Evolutionary conservation across 2,888 invertebrate species (phyloP), one percentile per base, ranked within the genome.

Genomic region (Gibbula magus): DNA sequence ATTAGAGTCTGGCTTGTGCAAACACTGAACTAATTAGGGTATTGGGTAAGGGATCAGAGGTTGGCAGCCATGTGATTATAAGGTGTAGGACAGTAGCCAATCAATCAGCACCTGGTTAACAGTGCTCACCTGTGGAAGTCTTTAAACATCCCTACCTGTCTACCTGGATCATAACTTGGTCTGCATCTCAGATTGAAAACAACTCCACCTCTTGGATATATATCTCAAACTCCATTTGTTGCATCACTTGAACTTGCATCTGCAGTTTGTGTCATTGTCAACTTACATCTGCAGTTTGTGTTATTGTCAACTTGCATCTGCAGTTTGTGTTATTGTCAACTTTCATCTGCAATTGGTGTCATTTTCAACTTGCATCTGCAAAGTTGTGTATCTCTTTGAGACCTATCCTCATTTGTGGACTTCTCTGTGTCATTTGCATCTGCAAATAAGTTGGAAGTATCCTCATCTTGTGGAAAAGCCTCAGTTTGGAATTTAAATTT

Each of bases 1-100:
- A 70, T 70, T 70, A 70, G 39, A 70, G 70, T 35, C 70, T 70
- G 70, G 70, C 70, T 70, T 70, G 70, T 32, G 16, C 35, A 70
- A 70, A 70, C 70, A 70, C 2, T 32, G 39, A 39, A 25, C 56
- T 70, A 70, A 70, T 70, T 70, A 70, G 70, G 35, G 70, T 35
- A 70, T 20, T 70, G 35, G 70, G 29, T 35, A 70, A 35, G 56
- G 29, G 70, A 39, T 70, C 20, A 70, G 39, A 39, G 20, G 39
- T 29, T 70, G 70, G 70, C 70, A 70, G 70, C 32, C 56, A 5
- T 25, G 25, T 56, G 56, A 45, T 45, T 45, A 13, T 45, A 45
- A 45, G 45, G 45, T 45, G 45, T 1, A 45, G 13, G 45, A 45
- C 45, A 45, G 29, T 29, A 61, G 61, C 61, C 61, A 61, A 61